Evolutionary conservation across 35 echinoderm and acorn worm genomes (phyloP).

Genomic region (Strongylocentrotus purpuratus): DNA sequence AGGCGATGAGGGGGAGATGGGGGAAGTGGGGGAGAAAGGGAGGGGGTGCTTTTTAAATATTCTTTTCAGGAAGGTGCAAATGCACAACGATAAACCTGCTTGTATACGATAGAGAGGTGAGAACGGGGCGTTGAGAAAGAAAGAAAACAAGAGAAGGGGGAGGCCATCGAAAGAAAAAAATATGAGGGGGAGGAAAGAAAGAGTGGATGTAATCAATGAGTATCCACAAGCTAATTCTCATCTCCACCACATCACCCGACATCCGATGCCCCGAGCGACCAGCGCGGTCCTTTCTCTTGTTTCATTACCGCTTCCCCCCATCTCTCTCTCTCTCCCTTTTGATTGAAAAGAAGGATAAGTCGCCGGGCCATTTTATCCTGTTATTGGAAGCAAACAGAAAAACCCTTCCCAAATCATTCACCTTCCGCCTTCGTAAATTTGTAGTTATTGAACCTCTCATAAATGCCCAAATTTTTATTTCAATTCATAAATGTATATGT

Average conservation of each 20-base stretch:
- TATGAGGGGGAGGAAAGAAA: not conserved
- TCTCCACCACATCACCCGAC: slow-evolving; percentile 24
- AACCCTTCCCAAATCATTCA: not conserved
- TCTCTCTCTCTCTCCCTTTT: not conserved
- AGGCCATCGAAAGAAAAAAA: not conserved
- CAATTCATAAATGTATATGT: not conserved
- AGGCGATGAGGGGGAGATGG: not conserved
- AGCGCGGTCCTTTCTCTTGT: slow-evolving; percentile 15
- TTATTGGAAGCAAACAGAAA: not conserved
- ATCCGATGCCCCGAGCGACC: not conserved
- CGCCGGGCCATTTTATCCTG: not conserved
- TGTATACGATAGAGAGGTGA: not conserved
- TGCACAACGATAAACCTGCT: not conserved
- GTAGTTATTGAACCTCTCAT: not conserved
- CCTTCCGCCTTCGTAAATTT: not conserved
- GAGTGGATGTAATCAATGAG: slow-evolving; percentile 14
- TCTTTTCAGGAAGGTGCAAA: not conserved
- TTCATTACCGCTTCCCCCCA: slow-evolving; percentile 21
- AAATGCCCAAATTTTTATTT: not conserved
- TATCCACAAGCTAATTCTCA: slow-evolving; percentile 29
- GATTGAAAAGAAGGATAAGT: not conserved
- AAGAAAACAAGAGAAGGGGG: not conserved
- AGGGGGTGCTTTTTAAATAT: not conserved
- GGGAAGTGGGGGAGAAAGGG: not conserved
- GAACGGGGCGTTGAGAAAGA: not conserved